Evolutionary conservation across 2,113 vertebrate species (phyloP).

Genomic region (Heliornis fulica): DNA sequence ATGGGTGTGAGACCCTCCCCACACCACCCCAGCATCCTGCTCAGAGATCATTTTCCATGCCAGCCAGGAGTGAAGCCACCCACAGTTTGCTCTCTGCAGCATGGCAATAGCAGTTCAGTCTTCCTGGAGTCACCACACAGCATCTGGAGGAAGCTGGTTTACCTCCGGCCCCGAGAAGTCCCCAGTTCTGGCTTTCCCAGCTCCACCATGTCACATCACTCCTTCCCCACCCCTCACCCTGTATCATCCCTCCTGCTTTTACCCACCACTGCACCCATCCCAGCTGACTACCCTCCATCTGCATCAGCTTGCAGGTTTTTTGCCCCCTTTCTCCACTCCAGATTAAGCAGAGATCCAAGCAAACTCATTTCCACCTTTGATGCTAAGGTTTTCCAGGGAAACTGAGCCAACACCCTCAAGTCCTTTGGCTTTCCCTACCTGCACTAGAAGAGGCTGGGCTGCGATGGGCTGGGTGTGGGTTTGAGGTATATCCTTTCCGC

Average conservation of each 20-base stretch:
- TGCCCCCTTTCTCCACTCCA: background rate
- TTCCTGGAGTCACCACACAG: rapidly evolving
- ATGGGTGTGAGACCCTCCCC: background rate
- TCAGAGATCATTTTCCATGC: background rate
- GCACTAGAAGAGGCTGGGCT: background rate
- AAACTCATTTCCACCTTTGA: background rate
- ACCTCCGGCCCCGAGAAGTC: background rate
- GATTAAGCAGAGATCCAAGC: background rate
- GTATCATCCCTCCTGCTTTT: background rate
- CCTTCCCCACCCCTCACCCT: background rate
- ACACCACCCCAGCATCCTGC: background rate
- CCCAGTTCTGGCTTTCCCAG: background rate
- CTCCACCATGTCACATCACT: background rate
- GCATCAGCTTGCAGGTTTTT: background rate
- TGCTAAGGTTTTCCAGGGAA: background rate
- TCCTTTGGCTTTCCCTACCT: background rate
- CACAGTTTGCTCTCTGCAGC: background rate
- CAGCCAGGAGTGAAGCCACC: background rate
- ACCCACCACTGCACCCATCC: background rate
- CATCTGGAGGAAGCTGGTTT: background rate
- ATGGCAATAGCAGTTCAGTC: background rate
- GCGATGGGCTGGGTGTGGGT: background rate
- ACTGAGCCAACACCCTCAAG: background rate
- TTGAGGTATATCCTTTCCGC: background rate
- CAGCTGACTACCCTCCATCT: background rate